phyloP scores from a whole-genome alignment of 2,888 invertebrate species.

The Chorisops tibialis region DNA sequence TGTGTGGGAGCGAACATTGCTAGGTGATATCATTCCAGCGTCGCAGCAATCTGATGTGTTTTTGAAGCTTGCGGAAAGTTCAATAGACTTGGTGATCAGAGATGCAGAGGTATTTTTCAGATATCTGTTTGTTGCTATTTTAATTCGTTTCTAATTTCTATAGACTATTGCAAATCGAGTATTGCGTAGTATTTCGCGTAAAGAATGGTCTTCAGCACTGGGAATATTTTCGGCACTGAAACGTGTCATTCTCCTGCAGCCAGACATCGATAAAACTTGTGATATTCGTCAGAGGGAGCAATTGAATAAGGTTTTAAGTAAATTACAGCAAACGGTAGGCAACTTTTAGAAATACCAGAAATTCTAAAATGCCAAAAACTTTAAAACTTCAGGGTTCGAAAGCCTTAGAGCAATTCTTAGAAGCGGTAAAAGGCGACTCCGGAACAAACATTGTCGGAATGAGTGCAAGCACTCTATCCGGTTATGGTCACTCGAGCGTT shows the following conservation, averaged over 20 bases:
- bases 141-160: constrained; percentile 38
- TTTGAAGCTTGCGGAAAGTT: constrained; percentile 76
- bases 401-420: constrained; percentile 89
- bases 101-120: constrained; percentile 70
- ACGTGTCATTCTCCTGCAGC: constrained; percentile 70
- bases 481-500: constrained; percentile 42
- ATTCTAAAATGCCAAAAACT: not conserved
- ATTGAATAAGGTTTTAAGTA: constrained; percentile 69
- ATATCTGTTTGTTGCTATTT: not conserved
- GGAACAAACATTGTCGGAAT: constrained; percentile 67
- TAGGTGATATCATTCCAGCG: constrained; percentile 79
- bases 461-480: constrained; percentile 43
- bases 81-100: constrained; percentile 78
- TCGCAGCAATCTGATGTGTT: constrained; percentile 80
- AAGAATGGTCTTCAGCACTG: constrained; percentile 76
- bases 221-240: constrained; percentile 80
- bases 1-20: constrained; percentile 79
- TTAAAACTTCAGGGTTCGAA: constrained; percentile 67
- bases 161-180: constrained; percentile 71
- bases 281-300: constrained; percentile 67
- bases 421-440: constrained; percentile 74
- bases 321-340: constrained; percentile 70
- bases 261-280: constrained; percentile 76
- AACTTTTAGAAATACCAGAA: constrained; percentile 17
- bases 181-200: constrained; percentile 69